Base-by-base conservation (phyloP, 2,888 invertebrate genomes). In the Harmothoe impar region DNA sequence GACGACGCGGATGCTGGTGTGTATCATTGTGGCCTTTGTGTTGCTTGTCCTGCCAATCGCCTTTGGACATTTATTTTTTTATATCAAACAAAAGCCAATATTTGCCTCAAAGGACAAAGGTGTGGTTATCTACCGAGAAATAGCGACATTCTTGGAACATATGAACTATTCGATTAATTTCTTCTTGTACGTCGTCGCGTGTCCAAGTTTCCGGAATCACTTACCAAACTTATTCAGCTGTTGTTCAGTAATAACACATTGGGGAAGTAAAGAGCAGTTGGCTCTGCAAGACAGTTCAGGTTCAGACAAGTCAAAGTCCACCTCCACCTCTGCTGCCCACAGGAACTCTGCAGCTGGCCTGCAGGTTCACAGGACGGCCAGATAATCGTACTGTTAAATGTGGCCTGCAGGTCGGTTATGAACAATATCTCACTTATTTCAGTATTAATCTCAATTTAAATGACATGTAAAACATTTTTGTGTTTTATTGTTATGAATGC, bases 121-220 rank as follows among this genome's bases (percentile, higher is more conserved):
- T 0, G 92, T 94, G 52, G 90, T 93, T 33, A 90, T 92, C 35
- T 93, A 91, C 68, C 91, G 93, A 20, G 93, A 94, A 84, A 89
- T 94, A 5, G 91, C 94, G 15, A 93, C 93, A 89, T 91, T 94
- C 23, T 89, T 94, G 84, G 94, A 94, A 54, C 93, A 93, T 89
- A 91, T 93, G 35, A 94, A 94, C 81, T 94, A 94, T 91, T 92
- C 94, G 52, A 92, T 94, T 90, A 94, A 94, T 91, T 94, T 94
- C 91, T 92, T 93, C 90, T 91, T 94, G 62, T 94, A 94, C 88
- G 92, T 94, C 3, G 89, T 93, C n/a, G 92, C 93, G 81, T 93
- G 94, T 29, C 81, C 89, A n/a, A 86, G 91, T 33, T 94, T 94
- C 88, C 91, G 94, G 20, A 85, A 89, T 10, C 89, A 89, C 17